Percentiles rank a stretch among this genome's conserved stretches.
phyloP scores from a whole-genome alignment of 2,113 vertebrate genomes.

The Oncorhynchus gorbuscha region DNA sequence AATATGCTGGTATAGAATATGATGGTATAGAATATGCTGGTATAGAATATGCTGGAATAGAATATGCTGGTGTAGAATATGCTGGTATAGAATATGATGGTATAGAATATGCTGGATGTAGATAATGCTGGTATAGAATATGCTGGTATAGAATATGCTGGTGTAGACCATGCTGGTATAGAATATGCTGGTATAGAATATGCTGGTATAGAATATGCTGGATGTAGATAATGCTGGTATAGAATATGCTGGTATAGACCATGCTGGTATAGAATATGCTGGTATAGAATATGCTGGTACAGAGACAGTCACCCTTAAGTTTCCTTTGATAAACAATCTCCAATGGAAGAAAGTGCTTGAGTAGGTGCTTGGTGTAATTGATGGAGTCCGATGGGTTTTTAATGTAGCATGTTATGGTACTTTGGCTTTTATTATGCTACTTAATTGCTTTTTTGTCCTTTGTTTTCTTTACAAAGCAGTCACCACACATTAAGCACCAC shows the following conservation, averaged over 20 bases:
- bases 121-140: not conserved
- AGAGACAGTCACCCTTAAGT: slow-evolving; percentile 16
- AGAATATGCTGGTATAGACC: no score
- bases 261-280: no score
- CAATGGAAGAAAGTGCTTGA: slow-evolving; percentile 51
- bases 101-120: no score
- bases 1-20: no score
- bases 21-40: no score
- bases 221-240: no score
- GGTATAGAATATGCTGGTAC: not conserved
- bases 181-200: not conserved
- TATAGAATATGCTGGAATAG: no score
- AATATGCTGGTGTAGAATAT: no score
- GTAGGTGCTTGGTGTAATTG: slow-evolving; percentile 59
- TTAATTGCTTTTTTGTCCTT: slow-evolving; percentile 71
- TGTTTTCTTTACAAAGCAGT: slow-evolving; percentile 63
- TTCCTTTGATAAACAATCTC: slow-evolving; percentile 50
- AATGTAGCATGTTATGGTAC: slow-evolving; percentile 74
- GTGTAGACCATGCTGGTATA: not conserved
- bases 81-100: no score
- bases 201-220: no score
- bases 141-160: no score
- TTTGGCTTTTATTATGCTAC: slow-evolving; percentile 54
- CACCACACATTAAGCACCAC: slow-evolving; percentile 25
- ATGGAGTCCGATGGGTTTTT: slow-evolving; percentile 62